Evolutionary conservation across 1,140 invertebrate species (phyloP), one percentile per base, ranked within the genome.

Genomic region (Cydia amplana): DNA sequence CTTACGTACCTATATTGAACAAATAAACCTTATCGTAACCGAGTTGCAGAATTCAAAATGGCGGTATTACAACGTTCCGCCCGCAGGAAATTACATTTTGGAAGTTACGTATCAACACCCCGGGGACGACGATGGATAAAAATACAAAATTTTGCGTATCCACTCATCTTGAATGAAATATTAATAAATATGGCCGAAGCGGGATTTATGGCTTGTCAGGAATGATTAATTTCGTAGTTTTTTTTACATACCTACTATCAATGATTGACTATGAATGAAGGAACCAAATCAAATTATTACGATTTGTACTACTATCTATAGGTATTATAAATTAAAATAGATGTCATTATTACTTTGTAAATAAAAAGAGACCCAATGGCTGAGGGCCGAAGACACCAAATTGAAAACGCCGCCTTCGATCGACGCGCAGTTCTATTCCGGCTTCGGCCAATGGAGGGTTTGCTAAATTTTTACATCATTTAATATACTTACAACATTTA

Each of bases 21-120:
- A 60, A n/a, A n/a, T 23, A 60, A 10, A 20, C 55, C 10, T 10
- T 60, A 23, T 60, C 20, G 55, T 23, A 23, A 23, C 20, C 43
- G 23, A 70, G 6, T 70, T 67, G 25, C 16, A 36, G 14, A 70
- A 36, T 70, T 12, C 65, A 40, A 70, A 70, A 70, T 70, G 32
- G 65, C 65, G 32, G 65, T 43, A 65, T 36, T n/a, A 40, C 65
- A 28, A 0, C 64, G 64, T 32, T 25, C 63, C 28, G 64, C 16
- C 18, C 7, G 65, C 65, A 70, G 65, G 65, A 70, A 70, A 70
- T 70, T 70, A 70, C 28, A 43, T 70, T 70, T 70, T 36, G 65
- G 65, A 43, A 70, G 65, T 40, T 70, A 40, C 65, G 20, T 60
- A 55, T 18, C 64, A 67, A 67, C n/a, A 5, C 65, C 28, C 32